Base-by-base conservation (phyloP, 2,113 vertebrate genomes). In the Hypomesus transpacificus region DNA sequence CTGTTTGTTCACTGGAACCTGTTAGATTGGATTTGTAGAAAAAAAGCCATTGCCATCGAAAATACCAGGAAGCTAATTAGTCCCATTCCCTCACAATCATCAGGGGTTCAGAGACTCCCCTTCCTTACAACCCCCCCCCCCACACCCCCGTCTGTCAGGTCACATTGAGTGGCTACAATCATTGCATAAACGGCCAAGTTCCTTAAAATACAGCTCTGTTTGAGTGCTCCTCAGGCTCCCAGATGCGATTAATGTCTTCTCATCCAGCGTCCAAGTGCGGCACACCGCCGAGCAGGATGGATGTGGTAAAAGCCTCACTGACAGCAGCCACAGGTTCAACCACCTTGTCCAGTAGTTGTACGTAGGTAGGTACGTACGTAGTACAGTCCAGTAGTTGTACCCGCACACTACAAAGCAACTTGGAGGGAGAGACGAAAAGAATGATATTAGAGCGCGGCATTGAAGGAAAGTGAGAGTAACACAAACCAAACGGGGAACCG, bases 31-130 rank as follows among this genome's bases (percentile, higher is more conserved):
- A 46, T 46, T 2, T 46, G 39, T 46, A 46, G 39, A 13, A 46
- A 46, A 46, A 46, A 46, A 46, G 17, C 16, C 53, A 56, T 18
- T 56, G 14, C 53, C 53, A n/a, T 56, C 7, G 14, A n/a, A 53
- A 56, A 56, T 8, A 56, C 53, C 3, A 5, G 16, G 71, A 74
- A 76, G 75, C 58, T 78, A 74, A 72, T 80, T 78, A 67, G 56
- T 66, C 74, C 66, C 71, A 83, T 69, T 69, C 70, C 34, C 64
- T 54, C 50, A 3, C 54, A 1, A 64, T 72, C 53, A 75, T 54
- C 69, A 58, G 66, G 66, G 20, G 66, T 31, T 52, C 52, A 62
- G 46, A 73, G 71, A 11, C 39, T 9, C 4, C 39, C 39, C 39
- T 7, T 39, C 34, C 34, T 11, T 46, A 46, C 39, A 46, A 46